phyloP scores from a whole-genome alignment of 2,113 vertebrate species.

The Paradoxurus hermaphroditus region DNA sequence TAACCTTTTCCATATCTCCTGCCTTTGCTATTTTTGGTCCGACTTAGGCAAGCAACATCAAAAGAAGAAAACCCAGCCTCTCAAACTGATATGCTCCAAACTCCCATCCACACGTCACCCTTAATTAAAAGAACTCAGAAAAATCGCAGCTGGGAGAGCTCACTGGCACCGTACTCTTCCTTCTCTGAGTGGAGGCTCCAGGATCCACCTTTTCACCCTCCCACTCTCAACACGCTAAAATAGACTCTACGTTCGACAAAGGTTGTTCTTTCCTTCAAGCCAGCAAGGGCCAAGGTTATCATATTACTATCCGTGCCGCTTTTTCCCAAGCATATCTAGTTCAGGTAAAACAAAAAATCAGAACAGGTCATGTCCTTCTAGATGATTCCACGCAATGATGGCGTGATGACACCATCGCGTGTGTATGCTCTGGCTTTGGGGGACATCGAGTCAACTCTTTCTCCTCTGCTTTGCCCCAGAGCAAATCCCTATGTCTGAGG shows the following conservation, averaged over 20 bases:
- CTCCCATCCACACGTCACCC: not conserved
- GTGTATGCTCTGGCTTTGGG: not conserved
- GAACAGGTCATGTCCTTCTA: not conserved
- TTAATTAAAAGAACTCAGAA: slow-evolving; percentile 33
- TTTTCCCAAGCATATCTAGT: slow-evolving; percentile 5
- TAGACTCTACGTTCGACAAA: slow-evolving; percentile 30
- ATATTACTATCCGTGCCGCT: not conserved
- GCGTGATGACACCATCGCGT: not conserved
- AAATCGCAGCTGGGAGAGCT: slow-evolving; percentile 24
- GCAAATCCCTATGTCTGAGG: not conserved
- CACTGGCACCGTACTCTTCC: slow-evolving; percentile 13
- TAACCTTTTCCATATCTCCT: slow-evolving; percentile 56
- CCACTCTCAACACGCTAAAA: slow-evolving; percentile 30
- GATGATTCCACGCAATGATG: not conserved
- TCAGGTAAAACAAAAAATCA: not conserved
- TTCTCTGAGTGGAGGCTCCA: not conserved
- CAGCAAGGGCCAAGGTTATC: slow-evolving; percentile 21
- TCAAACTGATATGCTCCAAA: slow-evolving; percentile 33
- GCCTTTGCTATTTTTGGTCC: slow-evolving; percentile 48
- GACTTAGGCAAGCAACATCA: slow-evolving; percentile 44
- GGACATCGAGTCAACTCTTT: not conserved
- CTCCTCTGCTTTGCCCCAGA: not conserved
- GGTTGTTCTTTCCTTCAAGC: slow-evolving; percentile 40
- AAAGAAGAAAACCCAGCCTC: slow-evolving; percentile 54
- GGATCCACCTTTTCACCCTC: not conserved